Evolutionary conservation across 2,797 vertebrate genomes (phyloP).

Genomic region (Enteromius anoplus): DNA sequence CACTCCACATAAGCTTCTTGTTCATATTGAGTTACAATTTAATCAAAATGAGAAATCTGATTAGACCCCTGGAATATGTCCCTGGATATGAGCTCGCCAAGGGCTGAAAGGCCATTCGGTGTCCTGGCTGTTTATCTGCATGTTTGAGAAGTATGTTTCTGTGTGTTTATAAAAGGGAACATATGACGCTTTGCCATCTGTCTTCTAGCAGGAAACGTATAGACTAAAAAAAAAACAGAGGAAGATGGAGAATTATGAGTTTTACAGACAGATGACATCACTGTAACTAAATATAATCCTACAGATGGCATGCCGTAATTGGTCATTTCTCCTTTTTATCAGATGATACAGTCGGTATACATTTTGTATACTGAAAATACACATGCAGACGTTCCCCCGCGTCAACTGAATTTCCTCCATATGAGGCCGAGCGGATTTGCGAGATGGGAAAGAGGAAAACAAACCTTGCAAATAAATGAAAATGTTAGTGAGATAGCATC

Average conservation of each 20-base stretch:
- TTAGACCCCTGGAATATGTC: slow-evolving; percentile 24
- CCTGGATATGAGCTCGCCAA: slow-evolving; percentile 29
- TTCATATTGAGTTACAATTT: slow-evolving; percentile 45
- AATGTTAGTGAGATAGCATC: slow-evolving; percentile 48
- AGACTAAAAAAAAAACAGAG: neutral
- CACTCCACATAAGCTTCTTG: slow-evolving; percentile 47
- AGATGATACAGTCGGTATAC: slow-evolving; percentile 7
- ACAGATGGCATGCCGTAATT: slow-evolving; percentile 12
- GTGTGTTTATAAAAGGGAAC: slow-evolving; percentile 1
- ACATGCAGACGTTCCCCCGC: slow-evolving; percentile 1
- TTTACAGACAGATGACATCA: slow-evolving; percentile 20
- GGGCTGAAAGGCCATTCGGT: slow-evolving; percentile 4
- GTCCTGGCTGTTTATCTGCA: neutral
- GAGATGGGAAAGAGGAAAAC: slow-evolving; percentile 43
- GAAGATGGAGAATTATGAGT: slow-evolving; percentile 1
- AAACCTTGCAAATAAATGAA: slow-evolving; percentile 51
- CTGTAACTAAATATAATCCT: slow-evolving; percentile 1
- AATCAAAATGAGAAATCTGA: slow-evolving; percentile 49
- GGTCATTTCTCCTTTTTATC: slow-evolving; percentile 35
- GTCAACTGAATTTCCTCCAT: slow-evolving; percentile 40
- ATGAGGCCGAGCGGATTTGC: slow-evolving; percentile 29
- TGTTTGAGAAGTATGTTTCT: neutral
- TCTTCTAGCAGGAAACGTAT: slow-evolving; percentile 22
- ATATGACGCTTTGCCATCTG: neutral
- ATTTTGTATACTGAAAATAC: slow-evolving; percentile 2